Base-by-base conservation (phyloP, 2,113 vertebrate species). In the Bagarius yarrelli region DNA sequence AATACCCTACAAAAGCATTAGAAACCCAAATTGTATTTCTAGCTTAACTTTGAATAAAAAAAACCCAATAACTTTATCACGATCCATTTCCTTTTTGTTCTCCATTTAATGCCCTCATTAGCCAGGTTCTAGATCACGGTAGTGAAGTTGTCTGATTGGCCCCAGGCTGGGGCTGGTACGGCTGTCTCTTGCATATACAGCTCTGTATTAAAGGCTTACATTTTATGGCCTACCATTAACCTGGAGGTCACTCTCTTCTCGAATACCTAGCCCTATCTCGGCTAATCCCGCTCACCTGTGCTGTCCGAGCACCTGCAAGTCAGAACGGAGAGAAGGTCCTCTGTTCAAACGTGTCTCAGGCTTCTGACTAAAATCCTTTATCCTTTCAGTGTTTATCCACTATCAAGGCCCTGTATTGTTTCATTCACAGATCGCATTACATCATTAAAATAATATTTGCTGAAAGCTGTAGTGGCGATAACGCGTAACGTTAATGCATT, bases 241-340 rank as follows among this genome's bases (percentile, higher is more conserved):
- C 81, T 60, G 6, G 66, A 47, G 80, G 56, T 71, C 79, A 75
- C 15, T 9, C n/a, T 59, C 27, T 59, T 47, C 60, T 78, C 16
- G n/a, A 64, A 85, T 81, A 63, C 67, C 59, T 56, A 34, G 64
- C 15, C 55, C 73, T 59, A 21, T 25, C 50, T 63, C 21, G 16
- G 55, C 40, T 83, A 85, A 85, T 78, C 84, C 67, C 13, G 44
- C 77, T 78, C 81, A 83, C 81, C 84, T 85, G 81, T 50, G 63
- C 44, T 71, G 53, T 79, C 57, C 5, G 9, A 61, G 59, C 8
- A 52, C 75, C 77, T 69, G 67, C 78, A 30, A 53, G 60, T 11
- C 32, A 8, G 47, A 47, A 47, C 9, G 19, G 40, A 47, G 23
- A 47, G 40, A 1, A 71, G 69, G n/a, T 19, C 69, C 69, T 71